A percentile compares a stretch with the other conserved stretches of the same genome.
Evolutionary conservation across 2,113 vertebrate genomes (phyloP).

Genomic region (Carassius gibelio): DNA sequence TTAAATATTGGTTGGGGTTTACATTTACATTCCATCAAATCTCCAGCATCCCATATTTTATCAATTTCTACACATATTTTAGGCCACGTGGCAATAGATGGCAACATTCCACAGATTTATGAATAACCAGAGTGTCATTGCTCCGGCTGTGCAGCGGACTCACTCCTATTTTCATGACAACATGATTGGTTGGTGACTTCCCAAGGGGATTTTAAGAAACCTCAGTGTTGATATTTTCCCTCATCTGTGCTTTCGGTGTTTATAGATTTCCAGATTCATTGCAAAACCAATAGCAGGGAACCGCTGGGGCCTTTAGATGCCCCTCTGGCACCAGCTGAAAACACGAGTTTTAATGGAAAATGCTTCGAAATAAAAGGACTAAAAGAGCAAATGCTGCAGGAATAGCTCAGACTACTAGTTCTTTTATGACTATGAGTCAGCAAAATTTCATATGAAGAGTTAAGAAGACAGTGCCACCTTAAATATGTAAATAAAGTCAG

Average conservation of each 20-base stretch:
- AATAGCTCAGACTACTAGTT: neutral
- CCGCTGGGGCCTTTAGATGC: neutral
- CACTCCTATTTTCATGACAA: neutral
- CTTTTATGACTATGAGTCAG: neutral
- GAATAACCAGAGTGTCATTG: constrained; percentile 33
- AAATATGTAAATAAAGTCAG: neutral
- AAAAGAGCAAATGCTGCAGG: neutral
- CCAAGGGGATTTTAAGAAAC: constrained; percentile 32
- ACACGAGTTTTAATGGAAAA: constrained; percentile 3
- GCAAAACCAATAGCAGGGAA: constrained; percentile 19
- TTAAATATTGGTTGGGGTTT: constrained; percentile 23
- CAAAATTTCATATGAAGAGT: neutral
- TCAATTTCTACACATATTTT: neutral
- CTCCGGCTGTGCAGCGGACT: neutral
- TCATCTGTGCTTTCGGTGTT: constrained; percentile 24
- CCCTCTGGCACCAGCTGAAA: constrained; percentile 26
- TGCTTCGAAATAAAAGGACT: neutral
- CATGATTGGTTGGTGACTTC: constrained; percentile 30
- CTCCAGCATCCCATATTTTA: constrained; percentile 26
- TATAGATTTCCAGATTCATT: constrained; percentile 31
- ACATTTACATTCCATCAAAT: constrained; percentile 17
- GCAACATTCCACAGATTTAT: constrained; percentile 44
- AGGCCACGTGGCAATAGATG: constrained; percentile 45
- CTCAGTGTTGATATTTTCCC: constrained; percentile 10
- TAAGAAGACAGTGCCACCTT: neutral